Base-by-base conservation (phyloP, 1,140 invertebrate species). In the Drosophila tsacasi region DNA sequence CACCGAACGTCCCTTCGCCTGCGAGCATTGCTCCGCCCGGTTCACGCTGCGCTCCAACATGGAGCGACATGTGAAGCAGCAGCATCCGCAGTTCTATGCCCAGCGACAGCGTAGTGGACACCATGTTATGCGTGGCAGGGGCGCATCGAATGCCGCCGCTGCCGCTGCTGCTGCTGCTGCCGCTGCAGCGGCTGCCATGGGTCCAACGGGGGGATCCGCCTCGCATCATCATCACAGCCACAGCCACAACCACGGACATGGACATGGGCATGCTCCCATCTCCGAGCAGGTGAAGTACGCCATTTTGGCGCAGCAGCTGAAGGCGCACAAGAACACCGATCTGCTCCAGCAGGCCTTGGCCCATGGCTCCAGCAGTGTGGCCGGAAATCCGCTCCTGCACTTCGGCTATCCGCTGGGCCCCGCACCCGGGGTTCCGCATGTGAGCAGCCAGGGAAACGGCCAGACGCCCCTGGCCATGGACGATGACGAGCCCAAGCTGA, bases 31-130 rank as follows among this genome's bases (percentile, higher is more conserved):
- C 89, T 96, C 97, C 0, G 97, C 97, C 0, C 94, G 97, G 52
- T 99, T 99, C 83, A 98, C 97, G 0, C 92, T 98, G 1, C 94
- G 97, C 9, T 98, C 97, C 9, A 98, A 98, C 84, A 98, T 98
- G 97, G 97, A 98, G 92, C 94, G 97, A 1, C 98, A 99, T 72
- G 97, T 98, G 1, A 98, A 98, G 91, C 97, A 98, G 80, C 97
- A 98, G 81, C 98, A 98, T 94, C 97, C 97, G 0, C 96, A 97
- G 57, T 96, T 95, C 76, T 98, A 97, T 96, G 96, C 96, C 52
- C 96, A 97, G 63, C 93, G 96, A 49, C 96, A 97, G 72, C 68
- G 92, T 8, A 92, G 79, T 8, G 92, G 92, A 0, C 92, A 93
- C 32, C 92, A 93, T 52, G 67, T 93, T 91, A 46, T 94, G 73